Conservation (phyloP, 2,113 vertebrate species). For the Argyrosomus japonicus region DNA sequence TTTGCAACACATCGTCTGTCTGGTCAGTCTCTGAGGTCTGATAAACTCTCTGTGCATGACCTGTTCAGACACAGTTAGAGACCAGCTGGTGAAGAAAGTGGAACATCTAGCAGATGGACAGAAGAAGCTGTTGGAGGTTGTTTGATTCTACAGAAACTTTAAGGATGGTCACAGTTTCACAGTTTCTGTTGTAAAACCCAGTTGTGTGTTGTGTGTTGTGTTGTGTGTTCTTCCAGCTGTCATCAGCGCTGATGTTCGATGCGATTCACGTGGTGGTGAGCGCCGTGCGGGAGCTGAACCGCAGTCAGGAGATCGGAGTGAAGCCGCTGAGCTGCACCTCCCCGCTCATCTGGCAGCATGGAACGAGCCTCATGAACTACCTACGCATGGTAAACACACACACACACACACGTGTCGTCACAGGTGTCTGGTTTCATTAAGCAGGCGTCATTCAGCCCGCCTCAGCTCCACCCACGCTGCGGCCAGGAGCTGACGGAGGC, state of each 20-base stretch:
- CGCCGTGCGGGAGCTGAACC: slow-evolving; percentile 90
- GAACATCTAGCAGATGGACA: too few species aligned
- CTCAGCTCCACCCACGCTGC: too few species aligned
- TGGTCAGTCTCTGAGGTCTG: neutral
- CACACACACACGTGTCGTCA: neutral
- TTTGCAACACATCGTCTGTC: neutral
- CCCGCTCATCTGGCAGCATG: slow-evolving; percentile 92
- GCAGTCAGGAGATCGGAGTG: slow-evolving; percentile 93
- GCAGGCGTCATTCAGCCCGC: too few species aligned
- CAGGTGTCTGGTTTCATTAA: too few species aligned
- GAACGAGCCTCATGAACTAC: slow-evolving; percentile 96
- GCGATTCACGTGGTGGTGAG: slow-evolving; percentile 92
- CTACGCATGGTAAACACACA: slow-evolving; percentile 88
- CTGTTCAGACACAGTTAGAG: neutral
- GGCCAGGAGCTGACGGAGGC: too few species aligned
- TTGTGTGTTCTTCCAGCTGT: slow-evolving; percentile 81
- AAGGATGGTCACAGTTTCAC: too few species aligned
- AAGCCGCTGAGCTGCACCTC: slow-evolving; percentile 90
- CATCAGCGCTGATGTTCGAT: slow-evolving; percentile 91
- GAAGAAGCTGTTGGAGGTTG: too few species aligned
- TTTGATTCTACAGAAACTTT: too few species aligned
- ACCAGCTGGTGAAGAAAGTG: neutral
- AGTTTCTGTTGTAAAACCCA: neutral
- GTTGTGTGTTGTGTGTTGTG: neutral
- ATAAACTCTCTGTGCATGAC: neutral